Evolutionary conservation across 2,888 invertebrate genomes (phyloP), one percentile per base, ranked within the genome.

Genomic region (Lasioglossum zephyrum): DNA sequence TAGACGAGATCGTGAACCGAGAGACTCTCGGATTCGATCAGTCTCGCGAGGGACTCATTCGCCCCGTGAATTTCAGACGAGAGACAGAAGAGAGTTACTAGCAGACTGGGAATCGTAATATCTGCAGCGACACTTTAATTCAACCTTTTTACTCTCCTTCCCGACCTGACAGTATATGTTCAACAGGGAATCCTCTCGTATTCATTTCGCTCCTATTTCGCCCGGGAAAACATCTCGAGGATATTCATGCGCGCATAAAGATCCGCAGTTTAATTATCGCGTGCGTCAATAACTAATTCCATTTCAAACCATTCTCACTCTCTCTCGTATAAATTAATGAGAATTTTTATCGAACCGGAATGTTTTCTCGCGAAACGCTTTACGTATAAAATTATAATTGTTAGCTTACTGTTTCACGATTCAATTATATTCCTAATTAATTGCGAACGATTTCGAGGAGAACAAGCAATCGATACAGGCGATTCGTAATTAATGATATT

Each of bases 41-140:
- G n/a, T 74, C 53, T 74, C 39, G 36, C 74, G 49, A 13, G 53
- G 53, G 39, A 74, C 36, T 74, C n/a, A 39, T 53, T 22, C 53
- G 39, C n/a, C 26, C 49, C 73, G 73, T 36, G 49, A 73, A 49
- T 49, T 73, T 53, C 22, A 73, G 49, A 26, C 6, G 31, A 36
- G 49, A 31, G 31, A 36, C 36, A 36, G 13, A 47, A 63, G 18
- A 36, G 36, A 36, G 36, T 53, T 73, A 73, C 31, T 2, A 53
- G 47, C 73, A 6, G 49, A 22, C 49, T 22, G 49, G 49, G 73
- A 66, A 36, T 66, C 66, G 66, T 66, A 66, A 66, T 66, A 66
- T 66, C 66, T 16, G 31, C 4, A 53, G 69, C 9, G 18, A 26
- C 41, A 82, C 18, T 66, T 36, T 53, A 57, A 73, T 69, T 66